These are phyloP conservation scores for Andricus quercusramuli DNA, from an alignment of 2,888 invertebrate genomes.

Conservation along the genomic window DNA sequence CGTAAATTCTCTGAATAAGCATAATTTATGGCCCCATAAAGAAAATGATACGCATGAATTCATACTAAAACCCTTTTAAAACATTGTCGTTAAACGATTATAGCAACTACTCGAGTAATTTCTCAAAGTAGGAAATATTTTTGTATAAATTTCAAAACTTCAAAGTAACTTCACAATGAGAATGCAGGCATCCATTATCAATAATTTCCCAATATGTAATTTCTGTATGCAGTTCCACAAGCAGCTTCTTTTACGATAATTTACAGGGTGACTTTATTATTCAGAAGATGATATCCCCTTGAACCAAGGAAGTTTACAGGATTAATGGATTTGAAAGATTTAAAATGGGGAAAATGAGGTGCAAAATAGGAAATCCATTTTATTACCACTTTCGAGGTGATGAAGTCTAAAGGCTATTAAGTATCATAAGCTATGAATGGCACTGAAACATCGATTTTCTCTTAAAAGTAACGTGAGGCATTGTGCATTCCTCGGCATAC, in stretches of 20 bases:
- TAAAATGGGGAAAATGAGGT: background rate
- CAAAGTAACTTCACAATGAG: too few relatives aligned
- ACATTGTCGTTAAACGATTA: too few relatives aligned
- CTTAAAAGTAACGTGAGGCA: too few relatives aligned
- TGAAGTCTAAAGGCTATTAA: background rate
- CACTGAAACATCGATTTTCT: background rate
- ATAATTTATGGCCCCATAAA: background rate
- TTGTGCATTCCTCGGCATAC: background rate
- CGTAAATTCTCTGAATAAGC: background rate
- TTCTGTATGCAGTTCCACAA: background rate
- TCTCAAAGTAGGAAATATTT: too few relatives aligned
- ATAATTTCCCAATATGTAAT: background rate
- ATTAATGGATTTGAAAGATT: background rate
- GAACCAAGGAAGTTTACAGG: background rate
- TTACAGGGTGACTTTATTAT: background rate
- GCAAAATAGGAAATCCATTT: conserved; percentile 2
- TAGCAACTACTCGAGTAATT: too few relatives aligned
- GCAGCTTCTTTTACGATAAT: background rate
- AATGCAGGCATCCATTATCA: too few relatives aligned
- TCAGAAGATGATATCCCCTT: background rate
- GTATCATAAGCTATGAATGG: background rate
- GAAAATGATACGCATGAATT: background rate
- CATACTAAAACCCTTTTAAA: too few relatives aligned
- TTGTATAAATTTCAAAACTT: too few relatives aligned
- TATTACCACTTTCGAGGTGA: background rate